Base-by-base conservation (phyloP, 1,140 invertebrate genomes). In the Forficula auricularia region DNA sequence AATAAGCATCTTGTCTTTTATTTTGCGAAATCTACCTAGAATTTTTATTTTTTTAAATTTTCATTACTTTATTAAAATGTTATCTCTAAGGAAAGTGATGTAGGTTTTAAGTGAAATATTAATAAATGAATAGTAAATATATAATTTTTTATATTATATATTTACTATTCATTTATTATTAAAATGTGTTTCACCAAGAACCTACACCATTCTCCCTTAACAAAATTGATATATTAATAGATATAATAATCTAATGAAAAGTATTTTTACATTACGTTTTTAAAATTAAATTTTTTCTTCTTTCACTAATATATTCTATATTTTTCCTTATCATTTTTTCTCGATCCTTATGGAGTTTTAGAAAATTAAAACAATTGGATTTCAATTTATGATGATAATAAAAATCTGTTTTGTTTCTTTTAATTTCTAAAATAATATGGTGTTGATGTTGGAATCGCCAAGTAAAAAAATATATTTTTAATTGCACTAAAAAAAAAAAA, bases 381-480 rank as follows among this genome's bases (percentile, higher is more conserved):
- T 39, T 39, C 13, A 39, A 39, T 20, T 20, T 13, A 39, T 9
- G 13, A 9, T 39, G 6, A 13, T 39, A 22, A 19, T 20, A 39
- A 18, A 20, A 6, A 9, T 18, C 2, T 13, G 19, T 22, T 13
- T 39, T 18, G 13, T 20, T 20, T n/a, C 13, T 19, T 39, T 20
- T 18, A 6, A n/a, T 20, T 19, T 39, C 19, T 18, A 18, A 18
- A 18, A 20, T 39, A n/a, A 39, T n/a, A 39, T 13, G 15, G 8
- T 15, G 13, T 22, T 20, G 18, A 13, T 22, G 4, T 20, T n/a
- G 12, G 2, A 39, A n/a, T 39, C 38, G 19, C 38, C 38, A 39
- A 13, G 15, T 6, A 20, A 18, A 22, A 39, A 39, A 39, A 19
- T 39, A 39, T 9, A 39, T 39, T 20, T 18, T 39, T 15, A 20